Base-by-base conservation (phyloP, 2,888 invertebrate genomes). In the Agrypnus murinus region DNA sequence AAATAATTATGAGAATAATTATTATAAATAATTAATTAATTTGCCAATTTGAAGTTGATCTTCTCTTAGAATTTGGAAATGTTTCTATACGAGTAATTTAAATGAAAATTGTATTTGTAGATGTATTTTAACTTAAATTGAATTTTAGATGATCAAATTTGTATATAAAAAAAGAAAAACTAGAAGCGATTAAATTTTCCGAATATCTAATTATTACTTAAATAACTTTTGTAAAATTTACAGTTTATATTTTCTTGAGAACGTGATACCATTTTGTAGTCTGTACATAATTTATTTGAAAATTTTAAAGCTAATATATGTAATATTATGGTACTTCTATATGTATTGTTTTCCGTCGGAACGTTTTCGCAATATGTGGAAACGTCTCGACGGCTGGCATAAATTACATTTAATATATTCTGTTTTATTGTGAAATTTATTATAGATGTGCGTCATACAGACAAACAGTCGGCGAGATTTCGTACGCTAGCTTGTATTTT, bases 401-500 rank as follows among this genome's bases (percentile, higher is more conserved):
- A 78, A 79, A 76, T 77, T 83, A 81, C 81, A 83, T 82, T 82
- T 82, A 82, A 83, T 82, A 83, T 81, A 83, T 82, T 84, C 81
- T 83, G 82, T 84, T 84, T 83, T 82, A 81, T 82, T 83, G 82
- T 83, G 77, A 80, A 82, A 79, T 82, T 83, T 80, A 83, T 82
- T 81, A 83, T 84, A 84, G 82, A 83, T 84, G 82, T 84, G 82
- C 84, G 83, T 83, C 82, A 84, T 82, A 80, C 82, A 81, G 83
- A 83, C 82, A 83, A 81, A 81, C 82, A 82, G 83, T 83, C 84
- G 83, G 84, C 83, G 84, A 83, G 83, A 82, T 82, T 83, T 81
- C 84, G 84, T 85, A 84, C 83, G 84, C 84, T 87, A 88, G 88
- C 88, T 88, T 88, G 88, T 88, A 88, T 87, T 83, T 72, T 87